Base-by-base conservation (phyloP, 2,113 vertebrate species). In the Alligator mississippiensis region DNA sequence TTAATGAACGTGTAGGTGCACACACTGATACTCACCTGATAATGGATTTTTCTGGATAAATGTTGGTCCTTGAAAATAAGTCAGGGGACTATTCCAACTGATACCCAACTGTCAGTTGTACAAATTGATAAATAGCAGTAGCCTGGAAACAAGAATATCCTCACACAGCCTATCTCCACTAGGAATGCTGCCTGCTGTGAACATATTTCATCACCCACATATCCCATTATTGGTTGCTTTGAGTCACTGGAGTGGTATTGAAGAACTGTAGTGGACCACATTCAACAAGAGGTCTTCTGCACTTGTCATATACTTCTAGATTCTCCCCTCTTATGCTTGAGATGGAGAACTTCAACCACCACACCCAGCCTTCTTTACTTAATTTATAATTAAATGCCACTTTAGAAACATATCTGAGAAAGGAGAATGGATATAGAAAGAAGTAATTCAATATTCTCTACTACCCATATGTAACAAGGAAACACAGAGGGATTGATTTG, bases 31-130 rank as follows among this genome's bases (percentile, higher is more conserved):
- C 34, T n/a, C 30, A 10, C 30, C 68, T 38, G 19, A 72, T 38
- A 11, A 3, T 38, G 30, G 21, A 72, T 10, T 19, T 11, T 34
- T 34, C 30, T 38, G 68, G 68, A 9, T 17, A 75, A 87, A 77
- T 21, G 15, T 21, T 87, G 13, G 90, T 60, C 16, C 9, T 13
- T 57, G 19, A 78, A 18, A 28, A 82, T 12, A 7, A 90, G 79
- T 6, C 0, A 0, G 2, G 4, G 1, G 14, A 21, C 7, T 59
- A 13, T 38, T 63, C 4, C 6, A 88, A 2, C 17, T 57, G 88
- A 12, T 68, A 83, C 11, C 2, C 22, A 21, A n/a, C 1, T 75
- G 9, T 28, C 18, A 55, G 2, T 60, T 88, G 47, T 47, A 47
- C 47, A 47, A 47, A 47, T 9, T 47, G 47, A 47, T 47, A 47